These are phyloP conservation scores for Limonius californicus DNA, from an alignment of 1,140 invertebrate species.

Conservation along the genomic window DNA sequence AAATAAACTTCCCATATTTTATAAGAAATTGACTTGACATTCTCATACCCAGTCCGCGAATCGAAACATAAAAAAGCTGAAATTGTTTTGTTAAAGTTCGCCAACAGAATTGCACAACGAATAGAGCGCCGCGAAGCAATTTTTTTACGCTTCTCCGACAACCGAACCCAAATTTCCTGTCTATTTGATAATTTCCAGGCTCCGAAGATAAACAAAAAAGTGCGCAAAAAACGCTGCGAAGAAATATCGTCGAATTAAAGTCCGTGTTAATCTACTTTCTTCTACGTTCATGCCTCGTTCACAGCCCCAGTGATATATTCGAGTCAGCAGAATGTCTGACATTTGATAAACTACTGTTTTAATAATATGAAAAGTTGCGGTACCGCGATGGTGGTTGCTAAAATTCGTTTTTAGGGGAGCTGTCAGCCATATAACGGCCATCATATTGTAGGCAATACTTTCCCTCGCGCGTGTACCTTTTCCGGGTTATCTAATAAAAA, in stretches of 20 bases:
- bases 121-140: too few species aligned
- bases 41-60: conserved; percentile 22
- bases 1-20: conserved; percentile 35
- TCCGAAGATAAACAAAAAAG: too few species aligned
- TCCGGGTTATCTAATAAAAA: not conserved
- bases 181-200: too few species aligned
- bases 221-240: too few species aligned
- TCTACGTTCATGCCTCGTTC: too few species aligned
- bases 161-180: too few species aligned
- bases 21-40: conserved; percentile 33
- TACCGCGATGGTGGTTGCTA: not conserved
- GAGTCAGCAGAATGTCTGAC: not conserved
- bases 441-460: not conserved
- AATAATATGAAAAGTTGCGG: not conserved
- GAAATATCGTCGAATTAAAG: too few species aligned
- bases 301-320: too few species aligned
- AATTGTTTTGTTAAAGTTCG: conserved; percentile 20
- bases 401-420: not conserved
- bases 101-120: not conserved
- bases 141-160: too few species aligned
- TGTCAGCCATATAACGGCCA: not conserved
- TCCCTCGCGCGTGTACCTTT: not conserved
- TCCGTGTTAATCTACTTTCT: too few species aligned
- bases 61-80: conserved; percentile 25
- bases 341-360: not conserved